Evolutionary conservation across 2,113 vertebrate species (phyloP).

Genomic region (Tychaedon coryphoeus): DNA sequence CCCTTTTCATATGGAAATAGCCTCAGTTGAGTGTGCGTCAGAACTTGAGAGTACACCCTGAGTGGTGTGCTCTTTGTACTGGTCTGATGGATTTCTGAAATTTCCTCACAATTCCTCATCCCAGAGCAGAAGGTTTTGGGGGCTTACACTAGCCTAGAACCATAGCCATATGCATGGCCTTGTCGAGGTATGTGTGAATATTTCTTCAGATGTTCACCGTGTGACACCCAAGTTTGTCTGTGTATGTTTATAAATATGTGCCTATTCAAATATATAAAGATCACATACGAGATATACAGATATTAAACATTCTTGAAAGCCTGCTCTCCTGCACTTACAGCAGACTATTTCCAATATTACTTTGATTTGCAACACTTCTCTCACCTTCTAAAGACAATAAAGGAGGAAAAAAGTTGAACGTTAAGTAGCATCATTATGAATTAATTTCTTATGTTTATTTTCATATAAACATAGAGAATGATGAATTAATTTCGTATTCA

Average conservation of each 20-base stretch:
- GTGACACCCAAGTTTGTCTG: neutral
- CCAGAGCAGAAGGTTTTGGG: neutral
- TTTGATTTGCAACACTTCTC: neutral
- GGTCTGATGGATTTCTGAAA: neutral
- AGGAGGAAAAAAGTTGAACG: neutral
- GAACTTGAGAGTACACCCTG: neutral
- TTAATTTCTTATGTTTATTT: neutral
- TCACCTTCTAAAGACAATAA: slow-evolving; percentile 19
- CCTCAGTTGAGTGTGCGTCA: neutral
- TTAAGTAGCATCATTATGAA: slow-evolving; percentile 6
- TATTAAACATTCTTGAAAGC: neutral
- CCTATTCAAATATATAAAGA: neutral
- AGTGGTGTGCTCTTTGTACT: rapidly evolving
- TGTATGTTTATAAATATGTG: neutral
- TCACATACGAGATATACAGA: neutral
- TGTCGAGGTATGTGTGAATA: neutral
- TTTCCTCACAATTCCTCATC: neutral
- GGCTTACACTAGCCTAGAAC: neutral
- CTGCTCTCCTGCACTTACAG: neutral
- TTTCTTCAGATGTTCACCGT: neutral
- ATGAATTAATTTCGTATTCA: slow-evolving; percentile 45
- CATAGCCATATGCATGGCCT: neutral
- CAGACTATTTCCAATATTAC: neutral
- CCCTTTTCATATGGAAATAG: neutral
- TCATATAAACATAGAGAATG: neutral